Evolutionary conservation across 2,113 vertebrate species (phyloP), one percentile per base, ranked within the genome.

Genomic region (Numenius arquata): DNA sequence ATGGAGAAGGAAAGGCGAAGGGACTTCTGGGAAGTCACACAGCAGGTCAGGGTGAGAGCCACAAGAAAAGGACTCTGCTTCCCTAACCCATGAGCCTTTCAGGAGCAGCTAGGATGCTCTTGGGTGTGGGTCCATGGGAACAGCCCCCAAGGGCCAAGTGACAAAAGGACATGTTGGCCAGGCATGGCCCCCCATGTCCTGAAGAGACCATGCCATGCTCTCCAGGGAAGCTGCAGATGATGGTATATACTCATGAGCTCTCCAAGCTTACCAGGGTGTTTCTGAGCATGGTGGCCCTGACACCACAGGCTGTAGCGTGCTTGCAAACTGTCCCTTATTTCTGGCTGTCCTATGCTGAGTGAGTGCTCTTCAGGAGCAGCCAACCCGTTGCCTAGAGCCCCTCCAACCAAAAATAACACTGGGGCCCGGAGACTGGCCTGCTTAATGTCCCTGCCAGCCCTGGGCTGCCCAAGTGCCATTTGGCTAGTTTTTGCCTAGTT

Each of bases 141-240:
- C 18, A 88, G 38, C 40, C n/a, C 38, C 38, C 75, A 83, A 22
- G 66, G 34, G 50, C 41, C 10, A 55, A 73, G 56, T 34, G 85
- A 53, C 68, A 73, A 45, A 81, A 23, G 50, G 59, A 58, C 2
- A 6, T 34, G 41, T 67, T 41, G 62, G 30, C 41, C 73, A n/a
- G 14, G 19, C 0, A 0, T 45, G 47, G 74, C 9, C 48, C 26
- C 5, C 23, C 1, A 1, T 23, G 29, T 47, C 23, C 8, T 58
- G 50, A 65, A 71, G 61, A 43, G 19, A 67, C 43, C 3, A 5
- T 26, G 45, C 38, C 2, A 0, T 29, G 19, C 36, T 76, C 36
- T 76, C 58, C 36, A 9, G 18, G 53, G 75, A 73, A 70, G 27
- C 41, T 61, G 66, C 1, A 2, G 55, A 21, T 38, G 9, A 3